Percentiles rank a stretch among this genome's conserved stretches.
Evolutionary conservation across 2,888 invertebrate genomes (phyloP).

Genomic region (Hedya salicella): DNA sequence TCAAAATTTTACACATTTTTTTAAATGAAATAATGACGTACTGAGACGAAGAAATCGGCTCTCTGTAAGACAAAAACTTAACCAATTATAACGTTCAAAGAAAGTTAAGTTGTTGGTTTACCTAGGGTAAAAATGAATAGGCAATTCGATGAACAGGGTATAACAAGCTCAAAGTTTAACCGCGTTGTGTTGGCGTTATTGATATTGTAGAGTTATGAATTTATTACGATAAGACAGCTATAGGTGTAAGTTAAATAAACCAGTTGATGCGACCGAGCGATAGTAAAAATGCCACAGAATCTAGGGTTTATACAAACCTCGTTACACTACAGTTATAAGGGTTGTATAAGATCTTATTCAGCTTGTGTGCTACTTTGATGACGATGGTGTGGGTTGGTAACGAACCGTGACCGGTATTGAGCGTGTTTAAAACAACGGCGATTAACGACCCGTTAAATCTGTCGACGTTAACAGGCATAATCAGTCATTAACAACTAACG

Average conservation of each 20-base stretch:
- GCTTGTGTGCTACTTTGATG: too few species aligned
- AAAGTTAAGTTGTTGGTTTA: not conserved
- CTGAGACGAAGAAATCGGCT: not conserved
- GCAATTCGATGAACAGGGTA: conserved; percentile 43
- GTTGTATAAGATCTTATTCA: too few species aligned
- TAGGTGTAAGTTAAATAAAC: conserved; percentile 7
- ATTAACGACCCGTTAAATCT: too few species aligned
- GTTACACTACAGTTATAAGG: too few species aligned
- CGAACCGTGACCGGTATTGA: too few species aligned
- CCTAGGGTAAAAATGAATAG: conserved; percentile 13
- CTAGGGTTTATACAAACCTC: too few species aligned
- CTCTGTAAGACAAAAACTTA: not conserved
- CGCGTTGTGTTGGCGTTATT: conserved; percentile 34
- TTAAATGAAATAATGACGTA: not conserved
- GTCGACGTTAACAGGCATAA: too few species aligned
- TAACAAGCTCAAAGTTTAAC: conserved; percentile 41
- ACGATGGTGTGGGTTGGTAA: too few species aligned
- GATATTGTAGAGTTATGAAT: conserved; percentile 39
- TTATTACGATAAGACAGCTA: conserved; percentile 38
- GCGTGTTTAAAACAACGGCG: too few species aligned
- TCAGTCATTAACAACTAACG: too few species aligned
- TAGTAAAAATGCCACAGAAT: too few species aligned
- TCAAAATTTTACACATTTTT: not conserved
- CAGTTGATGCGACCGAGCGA: conserved; percentile 10
- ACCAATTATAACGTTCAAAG: not conserved